Evolutionary conservation across 1,140 invertebrate genomes (phyloP).

Genomic region (Euborellia annulipes): DNA sequence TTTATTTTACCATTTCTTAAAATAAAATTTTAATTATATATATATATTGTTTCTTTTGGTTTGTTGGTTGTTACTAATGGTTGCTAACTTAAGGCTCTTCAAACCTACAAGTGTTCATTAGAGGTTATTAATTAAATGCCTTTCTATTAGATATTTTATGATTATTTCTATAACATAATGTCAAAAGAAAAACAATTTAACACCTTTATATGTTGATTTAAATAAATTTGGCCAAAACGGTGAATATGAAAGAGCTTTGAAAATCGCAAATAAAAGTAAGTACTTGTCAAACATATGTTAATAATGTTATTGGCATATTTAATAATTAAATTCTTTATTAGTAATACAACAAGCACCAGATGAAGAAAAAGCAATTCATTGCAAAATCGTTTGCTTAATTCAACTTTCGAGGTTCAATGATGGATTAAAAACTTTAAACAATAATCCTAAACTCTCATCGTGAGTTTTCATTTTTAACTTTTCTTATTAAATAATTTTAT

Average conservation of each 20-base stretch:
- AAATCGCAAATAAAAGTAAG: conserved; percentile 76
- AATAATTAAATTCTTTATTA: conserved; percentile 27
- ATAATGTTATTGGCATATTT: background rate
- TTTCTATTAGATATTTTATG: too few species aligned
- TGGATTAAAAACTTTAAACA: conserved; percentile 58
- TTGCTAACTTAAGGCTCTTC: too few species aligned
- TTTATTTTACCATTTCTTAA: too few species aligned
- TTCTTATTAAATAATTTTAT: too few species aligned
- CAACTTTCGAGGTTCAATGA: conserved; percentile 79
- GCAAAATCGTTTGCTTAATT: conserved; percentile 78
- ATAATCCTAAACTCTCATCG: conserved; percentile 39
- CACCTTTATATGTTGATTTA: conserved; percentile 57
- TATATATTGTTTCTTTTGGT: too few species aligned
- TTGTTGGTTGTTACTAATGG: too few species aligned
- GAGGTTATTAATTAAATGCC: too few species aligned
- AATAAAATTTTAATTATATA: too few species aligned
- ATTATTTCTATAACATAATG: too few species aligned
- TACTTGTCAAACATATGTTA: background rate
- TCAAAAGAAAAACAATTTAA: too few species aligned
- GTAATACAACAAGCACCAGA: conserved; percentile 62
- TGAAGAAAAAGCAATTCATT: conserved; percentile 72
- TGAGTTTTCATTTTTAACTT: too few species aligned
- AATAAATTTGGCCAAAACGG: conserved; percentile 68
- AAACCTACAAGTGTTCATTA: too few species aligned
- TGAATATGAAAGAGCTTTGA: conserved; percentile 77